Evolutionary conservation across 2,113 vertebrate species (phyloP).

Genomic region (Phylloscopus whistleri): DNA sequence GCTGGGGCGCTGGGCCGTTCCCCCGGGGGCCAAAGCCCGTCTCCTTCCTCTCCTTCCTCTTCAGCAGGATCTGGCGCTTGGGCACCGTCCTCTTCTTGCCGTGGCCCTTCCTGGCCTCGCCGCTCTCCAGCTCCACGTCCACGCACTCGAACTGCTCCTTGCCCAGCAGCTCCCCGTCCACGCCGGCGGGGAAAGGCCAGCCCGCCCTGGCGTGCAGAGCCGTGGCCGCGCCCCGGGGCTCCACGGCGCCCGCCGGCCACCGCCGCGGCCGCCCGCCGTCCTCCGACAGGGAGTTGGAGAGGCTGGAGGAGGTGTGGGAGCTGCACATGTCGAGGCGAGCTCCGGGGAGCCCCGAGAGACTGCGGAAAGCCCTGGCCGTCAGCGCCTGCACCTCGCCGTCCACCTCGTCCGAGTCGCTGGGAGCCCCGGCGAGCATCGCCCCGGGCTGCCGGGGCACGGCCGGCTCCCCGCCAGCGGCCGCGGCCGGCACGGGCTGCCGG

Average conservation of each 20-base stretch:
- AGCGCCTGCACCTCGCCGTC: constrained; percentile 85
- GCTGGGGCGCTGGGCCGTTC: constrained; percentile 18
- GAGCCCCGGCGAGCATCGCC: background rate
- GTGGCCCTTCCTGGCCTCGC: constrained; percentile 69
- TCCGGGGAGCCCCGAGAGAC: constrained; percentile 75
- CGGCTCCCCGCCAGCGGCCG: background rate
- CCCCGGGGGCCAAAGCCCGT: constrained; percentile 45
- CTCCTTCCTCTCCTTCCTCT: constrained; percentile 77
- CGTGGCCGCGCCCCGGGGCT: background rate
- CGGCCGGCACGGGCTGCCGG: constrained; percentile 40
- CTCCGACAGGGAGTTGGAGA: constrained; percentile 81
- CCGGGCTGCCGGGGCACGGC: background rate
- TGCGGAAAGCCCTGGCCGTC: constrained; percentile 76
- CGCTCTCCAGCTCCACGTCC: constrained; percentile 85
- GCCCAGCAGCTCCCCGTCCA: constrained; percentile 63
- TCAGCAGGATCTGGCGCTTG: constrained; percentile 92
- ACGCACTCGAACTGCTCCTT: constrained; percentile 82
- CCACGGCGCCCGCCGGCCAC: constrained; percentile 72
- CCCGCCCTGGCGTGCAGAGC: background rate
- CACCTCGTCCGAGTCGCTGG: constrained; percentile 82
- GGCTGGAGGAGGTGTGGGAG: constrained; percentile 80
- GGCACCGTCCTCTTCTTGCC: constrained; percentile 85
- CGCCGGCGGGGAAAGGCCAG: background rate
- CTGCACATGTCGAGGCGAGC: constrained; percentile 83
- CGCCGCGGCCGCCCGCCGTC: constrained; percentile 75